Base-by-base conservation (phyloP, 2,888 invertebrate species). In the Metellina segmentata region DNA sequence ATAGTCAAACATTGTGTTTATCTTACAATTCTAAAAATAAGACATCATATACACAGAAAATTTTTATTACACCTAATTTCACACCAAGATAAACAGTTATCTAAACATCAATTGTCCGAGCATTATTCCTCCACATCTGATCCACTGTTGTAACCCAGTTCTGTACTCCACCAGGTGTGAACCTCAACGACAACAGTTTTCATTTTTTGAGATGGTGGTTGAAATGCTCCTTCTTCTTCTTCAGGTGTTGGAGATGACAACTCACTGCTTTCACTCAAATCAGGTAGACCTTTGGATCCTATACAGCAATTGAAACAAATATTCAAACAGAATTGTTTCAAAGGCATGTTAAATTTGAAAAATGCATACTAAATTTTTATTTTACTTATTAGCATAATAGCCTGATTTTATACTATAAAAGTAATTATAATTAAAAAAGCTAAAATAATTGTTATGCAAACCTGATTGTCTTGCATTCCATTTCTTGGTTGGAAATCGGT, bases 101-200 rank as follows among this genome's bases (percentile, higher is more conserved):
- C 85, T 86, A 86, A 49, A 88, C 81, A 88, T 53, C 48, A 61
- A 81, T 49, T 86, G 74, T 81, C 69, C 74, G 9, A 72, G 9
- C 70, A 49, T 91, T 53, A 88, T 6, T 91, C 91, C 70, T 93
- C 93, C 71, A 70, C 19, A 9, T 93, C 93, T 6, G 91, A 91
- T 4, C 88, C 93, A 91, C 89, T 89, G 20, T 81, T 83, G 61
- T 89, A 90, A 16, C 88, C 89, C 13, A 93, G 87, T 48, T 93
- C 97, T 94, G 97, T 97, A 94, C 96, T 96, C 98, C 98, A 98
- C 98, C 98, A 98, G 94, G 97, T 97, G 94, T 96, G 96, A 90
- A 98, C 97, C 95, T 98, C 98, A 94, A 96, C 96, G 94, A 97
- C 96, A 5, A 96, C 85, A 78, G 92, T 75, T 16, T 86, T 53